A percentile compares a stretch with the other conserved stretches of the same genome.
Conservation (phyloP, 2,113 vertebrate genomes). For the Lynx canadensis region DNA sequence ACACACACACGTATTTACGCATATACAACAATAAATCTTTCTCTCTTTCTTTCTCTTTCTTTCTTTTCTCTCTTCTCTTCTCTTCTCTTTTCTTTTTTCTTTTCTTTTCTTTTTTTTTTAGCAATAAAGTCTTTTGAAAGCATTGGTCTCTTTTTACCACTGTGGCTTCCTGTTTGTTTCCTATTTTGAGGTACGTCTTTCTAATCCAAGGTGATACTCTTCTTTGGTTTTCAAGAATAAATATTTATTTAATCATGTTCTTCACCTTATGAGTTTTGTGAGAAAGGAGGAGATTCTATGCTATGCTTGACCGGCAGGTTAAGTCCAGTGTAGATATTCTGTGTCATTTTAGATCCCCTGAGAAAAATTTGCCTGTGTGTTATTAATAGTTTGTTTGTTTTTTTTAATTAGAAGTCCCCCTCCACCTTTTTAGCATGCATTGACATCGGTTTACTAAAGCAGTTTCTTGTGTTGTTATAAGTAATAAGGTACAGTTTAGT, state of each 20-base stretch:
- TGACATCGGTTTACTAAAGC: background rate
- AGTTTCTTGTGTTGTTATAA: background rate
- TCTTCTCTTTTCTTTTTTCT: no score
- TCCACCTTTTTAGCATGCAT: background rate
- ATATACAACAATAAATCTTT: background rate
- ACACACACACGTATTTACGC: no score
- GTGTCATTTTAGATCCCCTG: background rate
- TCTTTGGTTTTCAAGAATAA: slow-evolving; percentile 41
- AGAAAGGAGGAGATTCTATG: background rate
- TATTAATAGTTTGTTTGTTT: background rate
- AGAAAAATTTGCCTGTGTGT: background rate
- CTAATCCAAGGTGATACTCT: background rate
- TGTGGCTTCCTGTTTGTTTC: background rate
- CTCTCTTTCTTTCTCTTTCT: no score
- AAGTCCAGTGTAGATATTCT: background rate
- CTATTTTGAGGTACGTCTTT: background rate
- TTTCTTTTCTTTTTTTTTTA: background rate
- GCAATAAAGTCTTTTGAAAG: background rate
- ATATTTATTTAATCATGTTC: background rate
- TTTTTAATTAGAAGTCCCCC: background rate
- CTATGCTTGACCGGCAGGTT: background rate
- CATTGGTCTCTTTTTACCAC: background rate
- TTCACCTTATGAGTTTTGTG: background rate
- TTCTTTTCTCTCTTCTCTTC: no score
- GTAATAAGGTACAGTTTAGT: background rate